Base-by-base conservation (phyloP, 2,113 vertebrate genomes). In the Corythornis cristatus region DNA sequence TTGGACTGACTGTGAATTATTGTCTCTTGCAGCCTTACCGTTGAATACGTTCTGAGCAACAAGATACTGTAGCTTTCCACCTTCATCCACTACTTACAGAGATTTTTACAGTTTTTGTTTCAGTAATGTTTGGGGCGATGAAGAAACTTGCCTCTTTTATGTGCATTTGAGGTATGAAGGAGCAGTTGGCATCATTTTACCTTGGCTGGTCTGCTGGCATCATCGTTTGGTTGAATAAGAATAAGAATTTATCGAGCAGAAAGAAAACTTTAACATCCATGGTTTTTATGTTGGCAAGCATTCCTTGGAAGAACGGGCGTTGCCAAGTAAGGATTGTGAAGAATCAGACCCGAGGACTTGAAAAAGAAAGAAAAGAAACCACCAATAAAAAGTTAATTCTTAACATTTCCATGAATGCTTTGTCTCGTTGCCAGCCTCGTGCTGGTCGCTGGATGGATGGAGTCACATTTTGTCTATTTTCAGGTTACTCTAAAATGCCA, bases 1-100 rank as follows among this genome's bases (percentile, higher is more conserved):
- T 71, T 71, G 11, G 31, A 86, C 7, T 96, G 94, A 95, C 74
- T 26, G 6, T 83, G 45, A n/a, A 17, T 84, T 96, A 29, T 93
- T 95, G 75, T 98, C 95, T 97, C 4, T 98, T 98, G 82, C 97
- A 98, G 98, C 98, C 98, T 96, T 98, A 98, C 93, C 98, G 98
- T 94, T 98, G 97, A 98, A 96, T 60, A 91, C 93, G 5, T 93
- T 66, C 78, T 95, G 94, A 96, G 97, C 65, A 97, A 95, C 96
- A 97, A 97, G 95, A 96, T 90, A 97, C 93, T 93, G 96, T 94
- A 96, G 94, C 90, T 96, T 90, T 95, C 96, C 97, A 96, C 97
- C 97, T 96, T 97, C 96, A 96, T 96, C 96, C 88, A 94, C 95
- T 97, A 96, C 95, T 96, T 94, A 96, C 95, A 97, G 97, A 97